Conservation (phyloP, 2,113 vertebrate genomes). For the Blennius ocellaris region DNA sequence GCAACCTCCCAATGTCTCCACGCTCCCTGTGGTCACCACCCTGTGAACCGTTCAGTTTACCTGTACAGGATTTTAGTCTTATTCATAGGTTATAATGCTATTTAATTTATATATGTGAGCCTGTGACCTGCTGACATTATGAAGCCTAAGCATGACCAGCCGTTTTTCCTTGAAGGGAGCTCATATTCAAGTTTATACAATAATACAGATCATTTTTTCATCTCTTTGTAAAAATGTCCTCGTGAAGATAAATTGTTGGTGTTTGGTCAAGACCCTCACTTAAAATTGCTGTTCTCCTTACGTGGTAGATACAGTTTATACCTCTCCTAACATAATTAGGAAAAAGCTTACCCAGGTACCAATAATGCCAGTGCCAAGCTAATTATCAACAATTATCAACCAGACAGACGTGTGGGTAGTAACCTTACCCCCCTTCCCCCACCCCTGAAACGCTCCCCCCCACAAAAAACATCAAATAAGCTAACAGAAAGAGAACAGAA, state of each 20-base stretch:
- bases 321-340: constrained; percentile 65
- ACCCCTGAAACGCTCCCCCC: no score
- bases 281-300: constrained; percentile 16
- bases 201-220: no score
- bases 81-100: no score
- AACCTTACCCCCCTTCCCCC: constrained; percentile 57
- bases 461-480: constrained; percentile 60
- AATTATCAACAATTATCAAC: constrained; percentile 76
- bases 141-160: not conserved
- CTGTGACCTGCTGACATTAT: not conserved
- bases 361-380: constrained; percentile 66
- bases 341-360: constrained; percentile 62
- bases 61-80: no score
- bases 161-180: not conserved
- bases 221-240: no score
- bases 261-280: constrained; percentile 22
- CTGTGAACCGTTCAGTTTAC: no score
- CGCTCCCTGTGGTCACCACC: no score
- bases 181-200: not conserved
- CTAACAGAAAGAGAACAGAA: constrained; percentile 49
- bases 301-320: constrained; percentile 34
- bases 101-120: not conserved
- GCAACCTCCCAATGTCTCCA: no score
- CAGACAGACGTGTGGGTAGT: constrained; percentile 50
- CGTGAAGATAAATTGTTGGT: constrained; percentile 15